Evolutionary conservation across 1,140 invertebrate species (phyloP).

Genomic region (Drosophila bocki): DNA sequence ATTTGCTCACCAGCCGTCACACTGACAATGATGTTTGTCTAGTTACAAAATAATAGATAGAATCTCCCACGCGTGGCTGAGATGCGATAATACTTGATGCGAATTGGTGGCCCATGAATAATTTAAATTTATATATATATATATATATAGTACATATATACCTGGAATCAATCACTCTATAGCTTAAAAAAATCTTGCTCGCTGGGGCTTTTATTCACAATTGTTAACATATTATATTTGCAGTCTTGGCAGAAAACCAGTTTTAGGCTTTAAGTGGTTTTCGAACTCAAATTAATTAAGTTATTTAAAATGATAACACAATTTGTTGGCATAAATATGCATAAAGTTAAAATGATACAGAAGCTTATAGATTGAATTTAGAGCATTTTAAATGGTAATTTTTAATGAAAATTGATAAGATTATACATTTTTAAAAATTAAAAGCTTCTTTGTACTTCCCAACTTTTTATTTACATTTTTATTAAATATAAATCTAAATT

Average conservation of each 20-base stretch:
- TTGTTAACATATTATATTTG: background rate
- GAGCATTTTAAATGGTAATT: background rate
- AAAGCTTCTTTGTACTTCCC: background rate
- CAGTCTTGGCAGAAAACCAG: slow-evolving; percentile 1
- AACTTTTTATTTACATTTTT: background rate
- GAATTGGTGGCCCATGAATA: slow-evolving; percentile 3
- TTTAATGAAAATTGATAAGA: background rate
- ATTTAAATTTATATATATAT: slow-evolving; percentile 8
- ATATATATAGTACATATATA: background rate
- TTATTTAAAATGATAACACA: slow-evolving; percentile 6
- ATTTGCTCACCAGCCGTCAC: slow-evolving; percentile 9
- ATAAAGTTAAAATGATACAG: background rate
- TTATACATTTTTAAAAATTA: background rate
- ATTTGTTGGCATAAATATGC: slow-evolving; percentile 19
- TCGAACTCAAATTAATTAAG: slow-evolving; percentile 7
- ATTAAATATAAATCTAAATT: background rate
- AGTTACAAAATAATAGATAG: slow-evolving; percentile 28
- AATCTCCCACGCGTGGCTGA: slow-evolving; percentile 29
- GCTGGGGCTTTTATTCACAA: background rate
- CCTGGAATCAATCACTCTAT: slow-evolving; percentile 10
- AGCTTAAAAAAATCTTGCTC: background rate
- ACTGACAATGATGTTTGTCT: slow-evolving; percentile 10
- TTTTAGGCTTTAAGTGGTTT: background rate
- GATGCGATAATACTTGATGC: slow-evolving; percentile 16
- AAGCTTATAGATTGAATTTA: slow-evolving; percentile 8